Evolutionary conservation across 2,797 vertebrate species (phyloP), one percentile per base, ranked within the genome.

Genomic region (Lemur catta): DNA sequence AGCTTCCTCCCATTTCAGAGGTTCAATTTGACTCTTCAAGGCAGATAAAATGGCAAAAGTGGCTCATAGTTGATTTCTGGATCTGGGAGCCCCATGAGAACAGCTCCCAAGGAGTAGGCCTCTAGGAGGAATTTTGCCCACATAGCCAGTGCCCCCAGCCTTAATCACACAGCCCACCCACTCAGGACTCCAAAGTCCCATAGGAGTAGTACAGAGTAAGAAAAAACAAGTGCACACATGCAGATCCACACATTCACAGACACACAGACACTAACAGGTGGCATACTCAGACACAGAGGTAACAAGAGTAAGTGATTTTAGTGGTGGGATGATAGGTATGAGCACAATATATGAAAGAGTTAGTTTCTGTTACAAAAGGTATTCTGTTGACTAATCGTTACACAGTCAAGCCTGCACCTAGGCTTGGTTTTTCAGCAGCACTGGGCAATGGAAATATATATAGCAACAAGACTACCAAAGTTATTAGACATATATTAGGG

Each of bases 171-270:
- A 92, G 11, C 5, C 30, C 33, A 48, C 26, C 30, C 38, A 82
- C 13, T 86, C 7, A 72, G 43, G 41, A 95, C 28, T 71, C 38
- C 46, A 24, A 95, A 88, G 57, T 67, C 72, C 8, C 57, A 79
- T 24, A 76, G 81, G 33, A 86, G 17, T 28, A 61, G 75, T 26
- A 38, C 10, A 82, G 17, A 57, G 7, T 46, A 94, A 41, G 43
- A 96, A 17, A 38, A 93, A 33, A 84, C 43, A 93, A 90, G 76
- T 10, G 43, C 78, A 95, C 18, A 80, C 74, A 79, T 57, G 33
- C 92, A 96, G 91, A 94, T 63, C 63, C 92, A 97, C 82, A 91
- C 92, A 97, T 81, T 20, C 97, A 92, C 59, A 95, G 82, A 95
- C 89, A 96, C 2, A 22, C 94, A 95, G 65, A 96, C 41, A 84